A percentile compares a stretch with the other conserved stretches of the same genome.
These are phyloP conservation scores for Lepidurus apus DNA, from an alignment of 1,140 invertebrate genomes.

Conservation along the genomic window DNA sequence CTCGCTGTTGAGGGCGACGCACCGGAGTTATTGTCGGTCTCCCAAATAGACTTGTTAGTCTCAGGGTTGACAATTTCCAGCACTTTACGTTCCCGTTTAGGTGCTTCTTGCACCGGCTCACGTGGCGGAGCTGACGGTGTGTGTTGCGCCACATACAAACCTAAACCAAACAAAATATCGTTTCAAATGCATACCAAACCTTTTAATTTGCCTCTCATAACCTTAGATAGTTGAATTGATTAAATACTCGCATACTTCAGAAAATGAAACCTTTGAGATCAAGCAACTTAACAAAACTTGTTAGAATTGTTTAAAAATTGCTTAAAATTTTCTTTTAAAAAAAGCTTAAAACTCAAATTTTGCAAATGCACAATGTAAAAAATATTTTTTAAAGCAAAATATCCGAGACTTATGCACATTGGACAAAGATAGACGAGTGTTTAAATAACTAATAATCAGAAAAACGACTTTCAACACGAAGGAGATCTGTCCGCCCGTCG, in stretches of 20 bases:
- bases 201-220: too few species aligned
- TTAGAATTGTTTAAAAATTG: too few species aligned
- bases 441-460: background rate
- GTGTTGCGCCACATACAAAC: background rate
- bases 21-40: background rate
- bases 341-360: too few species aligned
- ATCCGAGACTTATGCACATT: too few species aligned
- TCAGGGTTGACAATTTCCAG: background rate
- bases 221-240: too few species aligned
- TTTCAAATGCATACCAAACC: background rate
- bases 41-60: conserved; percentile 7
- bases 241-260: too few species aligned
- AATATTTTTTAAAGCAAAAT: too few species aligned
- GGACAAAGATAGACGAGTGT: background rate
- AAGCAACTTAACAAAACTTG: too few species aligned
- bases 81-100: background rate
- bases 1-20: background rate
- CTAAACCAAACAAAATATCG: background rate
- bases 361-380: too few species aligned
- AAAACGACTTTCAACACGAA: conserved; percentile 31
- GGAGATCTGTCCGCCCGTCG: conserved; percentile 31
- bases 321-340: too few species aligned
- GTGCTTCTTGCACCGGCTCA: background rate
- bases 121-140: background rate
- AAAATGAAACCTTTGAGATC: too few species aligned